These are phyloP conservation scores for Pedionomus torquatus DNA, from an alignment of 2,113 vertebrate species.

Conservation along the genomic window DNA sequence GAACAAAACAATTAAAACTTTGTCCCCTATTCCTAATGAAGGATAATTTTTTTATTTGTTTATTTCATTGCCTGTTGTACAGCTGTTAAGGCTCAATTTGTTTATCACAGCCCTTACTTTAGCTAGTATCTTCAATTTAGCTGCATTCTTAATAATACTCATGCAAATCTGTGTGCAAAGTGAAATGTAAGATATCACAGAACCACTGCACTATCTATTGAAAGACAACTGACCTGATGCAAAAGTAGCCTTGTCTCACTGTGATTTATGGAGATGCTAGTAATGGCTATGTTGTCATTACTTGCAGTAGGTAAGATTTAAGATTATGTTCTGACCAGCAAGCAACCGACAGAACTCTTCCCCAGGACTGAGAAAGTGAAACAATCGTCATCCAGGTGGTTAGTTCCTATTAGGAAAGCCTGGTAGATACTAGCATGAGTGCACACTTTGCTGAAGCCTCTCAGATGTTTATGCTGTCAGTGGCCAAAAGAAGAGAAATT, in stretches of 20 bases:
- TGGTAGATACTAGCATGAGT: neutral
- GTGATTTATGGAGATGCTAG: neutral
- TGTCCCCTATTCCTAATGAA: neutral
- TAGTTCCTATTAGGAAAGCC: neutral
- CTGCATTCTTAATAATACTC: neutral
- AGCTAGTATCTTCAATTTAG: neutral
- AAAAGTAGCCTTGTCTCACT: neutral
- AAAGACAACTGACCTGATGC: neutral
- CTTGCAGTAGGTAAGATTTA: constrained; percentile 8
- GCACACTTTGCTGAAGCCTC: constrained; percentile 15
- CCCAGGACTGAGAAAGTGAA: neutral
- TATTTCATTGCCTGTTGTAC: neutral
- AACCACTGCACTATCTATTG: neutral
- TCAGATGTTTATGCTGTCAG: constrained; percentile 9
- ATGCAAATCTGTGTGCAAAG: neutral
- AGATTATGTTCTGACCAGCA: neutral
- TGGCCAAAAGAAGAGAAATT: constrained; percentile 31
- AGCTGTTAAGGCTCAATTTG: neutral
- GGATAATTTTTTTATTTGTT: neutral
- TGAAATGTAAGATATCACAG: neutral
- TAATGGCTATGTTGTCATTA: neutral
- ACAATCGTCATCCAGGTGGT: neutral
- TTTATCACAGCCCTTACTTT: neutral
- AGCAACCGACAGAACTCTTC: neutral
- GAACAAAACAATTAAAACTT: neutral